These are phyloP conservation scores for Psephotus haematonotus DNA, from an alignment of 2,113 vertebrate species.

Conservation along the genomic window DNA sequence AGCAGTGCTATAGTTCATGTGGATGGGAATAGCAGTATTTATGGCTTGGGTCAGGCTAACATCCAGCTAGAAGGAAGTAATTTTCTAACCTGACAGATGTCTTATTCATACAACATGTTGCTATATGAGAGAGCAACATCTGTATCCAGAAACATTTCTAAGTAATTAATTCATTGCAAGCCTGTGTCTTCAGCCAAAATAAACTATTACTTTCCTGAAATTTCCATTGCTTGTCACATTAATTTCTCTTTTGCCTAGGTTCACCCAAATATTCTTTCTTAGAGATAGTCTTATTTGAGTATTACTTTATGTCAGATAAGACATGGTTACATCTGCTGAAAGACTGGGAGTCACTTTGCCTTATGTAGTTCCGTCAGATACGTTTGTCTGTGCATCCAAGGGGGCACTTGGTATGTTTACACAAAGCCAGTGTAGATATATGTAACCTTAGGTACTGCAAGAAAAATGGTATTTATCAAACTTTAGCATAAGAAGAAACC, in stretches of 20 bases:
- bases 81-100: not conserved
- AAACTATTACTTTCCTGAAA: not conserved
- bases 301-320: not conserved
- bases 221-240: not conserved
- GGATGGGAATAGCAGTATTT: not conserved
- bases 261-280: not conserved
- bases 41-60: not conserved
- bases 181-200: not conserved
- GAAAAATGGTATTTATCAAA: not conserved
- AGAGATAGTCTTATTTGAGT: not conserved
- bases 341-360: not conserved
- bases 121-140: not conserved
- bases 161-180: not conserved
- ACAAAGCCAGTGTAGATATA: not conserved
- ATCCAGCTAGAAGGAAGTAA: not conserved
- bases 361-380: not conserved
- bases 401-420: not conserved
- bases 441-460: not conserved
- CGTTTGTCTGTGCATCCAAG: not conserved
- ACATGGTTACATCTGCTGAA: not conserved
- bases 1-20: not conserved
- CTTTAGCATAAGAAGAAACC: not conserved
- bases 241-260: not conserved
- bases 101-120: not conserved
- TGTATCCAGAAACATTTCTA: not conserved